Evolutionary conservation across 2,888 invertebrate species (phyloP), one percentile per base, ranked within the genome.

Genomic region (Proisotoma minuta): DNA sequence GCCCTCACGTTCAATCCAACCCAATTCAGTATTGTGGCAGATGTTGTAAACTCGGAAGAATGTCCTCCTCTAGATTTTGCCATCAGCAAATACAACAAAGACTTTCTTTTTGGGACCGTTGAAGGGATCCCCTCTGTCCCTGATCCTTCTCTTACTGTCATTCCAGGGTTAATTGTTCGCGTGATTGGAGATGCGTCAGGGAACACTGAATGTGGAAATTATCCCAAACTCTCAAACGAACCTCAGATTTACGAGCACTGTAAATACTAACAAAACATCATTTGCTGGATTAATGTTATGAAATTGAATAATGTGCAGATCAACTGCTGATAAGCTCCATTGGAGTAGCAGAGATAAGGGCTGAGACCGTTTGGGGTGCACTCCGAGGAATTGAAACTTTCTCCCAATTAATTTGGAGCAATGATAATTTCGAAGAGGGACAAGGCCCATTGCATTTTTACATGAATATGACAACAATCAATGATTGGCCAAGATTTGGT

Each of bases 41-140:
- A 51, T 15, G 57, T 61, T 29, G 24, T 20, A 48, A 20, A 47
- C 15, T 40, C 53, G 15, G 18, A 20, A n/a, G 1, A 26, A 1
- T 68, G 68, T 56, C 56, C 56, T 18, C 65, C 68, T 1, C 47
- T 68, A 20, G 61, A 63, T 18, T 68, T 63, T 62, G 63, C 58
- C 1, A 56, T 68, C 48, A 4, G 57, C 20, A 65, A 65, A 18
- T 68, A 68, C 52, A 57, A 57, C 29, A 39, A 24, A 5, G 47
- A 20, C 12, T 56, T 64, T 10, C 29, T 68, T 8, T 67, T 67
- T 43, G 57, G 62, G 3, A 22, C 47, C 5, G 53, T 53, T 18
- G 56, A 57, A n/a, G 40, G 43, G 2, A 56, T 57, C 5, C 15
- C 3, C 15, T 40, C 49, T 18, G 39, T 51, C 1, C 48, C 65